A percentile compares a stretch with the other conserved stretches of the same genome.
Evolutionary conservation across 2,888 invertebrate species (phyloP).

Genomic region (Leucozona laternaria): DNA sequence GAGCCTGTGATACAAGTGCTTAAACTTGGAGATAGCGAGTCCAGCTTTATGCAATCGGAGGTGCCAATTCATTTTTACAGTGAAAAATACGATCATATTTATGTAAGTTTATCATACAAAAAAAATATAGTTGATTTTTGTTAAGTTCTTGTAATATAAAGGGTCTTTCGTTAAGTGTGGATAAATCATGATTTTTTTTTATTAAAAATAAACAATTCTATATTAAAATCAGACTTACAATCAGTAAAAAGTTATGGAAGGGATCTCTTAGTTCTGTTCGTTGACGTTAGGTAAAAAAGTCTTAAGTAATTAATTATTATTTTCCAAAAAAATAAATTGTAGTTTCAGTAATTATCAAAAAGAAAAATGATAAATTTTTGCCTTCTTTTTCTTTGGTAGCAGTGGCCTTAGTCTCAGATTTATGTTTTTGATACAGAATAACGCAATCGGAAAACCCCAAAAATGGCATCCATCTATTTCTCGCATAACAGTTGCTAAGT

Average conservation of each 20-base stretch:
- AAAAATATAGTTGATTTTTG: not conserved
- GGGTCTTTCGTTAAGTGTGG: not conserved
- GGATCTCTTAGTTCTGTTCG: not conserved
- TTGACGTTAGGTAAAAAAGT: not conserved
- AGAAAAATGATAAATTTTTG: too few species aligned
- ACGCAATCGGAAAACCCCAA: too few species aligned
- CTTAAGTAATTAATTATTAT: too few species aligned
- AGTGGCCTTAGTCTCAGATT: too few species aligned
- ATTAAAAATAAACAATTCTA: not conserved
- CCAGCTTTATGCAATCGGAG: conserved; percentile 80
- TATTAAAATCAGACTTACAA: not conserved
- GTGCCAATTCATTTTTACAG: conserved; percentile 91
- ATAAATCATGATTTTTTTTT: not conserved
- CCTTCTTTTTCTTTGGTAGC: too few species aligned
- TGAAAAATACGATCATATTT: conserved; percentile 89
- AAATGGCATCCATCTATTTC: too few species aligned
- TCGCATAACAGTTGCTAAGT: too few species aligned
- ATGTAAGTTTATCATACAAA: conserved; percentile 90
- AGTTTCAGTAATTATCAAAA: too few species aligned
- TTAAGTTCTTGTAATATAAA: not conserved
- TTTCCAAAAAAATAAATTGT: too few species aligned
- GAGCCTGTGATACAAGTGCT: conserved; percentile 78
- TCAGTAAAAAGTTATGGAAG: too few species aligned
- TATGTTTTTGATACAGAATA: too few species aligned
- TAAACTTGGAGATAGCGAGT: conserved; percentile 81